phyloP scores from a whole-genome alignment of 2,888 invertebrate species.

The Aphrophora alni region DNA sequence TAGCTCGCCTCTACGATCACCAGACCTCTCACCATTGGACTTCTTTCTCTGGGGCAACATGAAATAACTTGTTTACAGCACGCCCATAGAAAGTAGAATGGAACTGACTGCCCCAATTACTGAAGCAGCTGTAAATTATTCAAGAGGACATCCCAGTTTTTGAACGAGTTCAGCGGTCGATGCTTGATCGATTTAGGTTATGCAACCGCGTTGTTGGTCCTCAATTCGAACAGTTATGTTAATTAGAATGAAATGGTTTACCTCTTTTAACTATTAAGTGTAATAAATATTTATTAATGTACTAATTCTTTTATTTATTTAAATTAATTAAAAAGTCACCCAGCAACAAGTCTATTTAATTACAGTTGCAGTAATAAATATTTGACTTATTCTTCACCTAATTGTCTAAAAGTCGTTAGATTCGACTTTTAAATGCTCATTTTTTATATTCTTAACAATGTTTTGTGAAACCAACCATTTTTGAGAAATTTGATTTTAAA shows the following conservation, averaged over 20 bases:
- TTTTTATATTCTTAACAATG: no score
- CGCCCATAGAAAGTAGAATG: background rate
- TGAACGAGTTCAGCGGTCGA: background rate
- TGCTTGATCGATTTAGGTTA: background rate
- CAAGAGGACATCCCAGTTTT: background rate
- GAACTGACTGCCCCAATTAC: background rate
- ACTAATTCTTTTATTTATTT: no score
- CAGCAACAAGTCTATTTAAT: no score
- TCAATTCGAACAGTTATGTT: background rate
- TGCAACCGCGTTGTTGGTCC: background rate
- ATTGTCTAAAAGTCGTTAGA: no score
- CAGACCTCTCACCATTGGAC: no score
- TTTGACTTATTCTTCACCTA: no score
- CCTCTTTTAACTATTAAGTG: background rate
- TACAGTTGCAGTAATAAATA: no score
- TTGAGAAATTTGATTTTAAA: no score
- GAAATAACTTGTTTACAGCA: background rate
- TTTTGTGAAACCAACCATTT: no score
- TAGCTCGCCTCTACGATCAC: background rate
- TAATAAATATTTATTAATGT: background rate
- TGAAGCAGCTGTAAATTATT: background rate
- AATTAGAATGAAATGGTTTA: background rate
- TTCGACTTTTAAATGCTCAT: no score
- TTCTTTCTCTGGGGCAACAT: background rate
- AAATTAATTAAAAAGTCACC: no score